phyloP scores from a whole-genome alignment of 1,140 invertebrate species.

The Macrostomum lignano region DNA sequence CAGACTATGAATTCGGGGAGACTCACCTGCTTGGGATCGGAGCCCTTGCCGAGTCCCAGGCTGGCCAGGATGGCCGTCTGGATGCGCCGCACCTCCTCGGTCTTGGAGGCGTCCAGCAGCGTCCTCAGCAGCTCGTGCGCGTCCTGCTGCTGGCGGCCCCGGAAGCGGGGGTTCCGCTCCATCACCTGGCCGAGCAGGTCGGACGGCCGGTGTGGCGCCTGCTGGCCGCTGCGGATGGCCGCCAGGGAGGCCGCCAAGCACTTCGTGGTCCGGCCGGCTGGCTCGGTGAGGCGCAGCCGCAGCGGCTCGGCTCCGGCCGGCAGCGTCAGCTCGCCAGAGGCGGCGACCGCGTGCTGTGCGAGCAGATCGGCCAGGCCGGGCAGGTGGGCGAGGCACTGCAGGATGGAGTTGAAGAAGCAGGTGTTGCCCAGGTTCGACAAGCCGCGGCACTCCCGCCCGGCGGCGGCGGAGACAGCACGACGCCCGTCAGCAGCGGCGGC shows the following conservation, averaged over 20 bases:
- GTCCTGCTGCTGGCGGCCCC: constrained; percentile 76
- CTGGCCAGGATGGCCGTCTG: constrained; percentile 19
- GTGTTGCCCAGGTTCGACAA: constrained; percentile 87
- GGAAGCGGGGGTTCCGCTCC: constrained; percentile 40
- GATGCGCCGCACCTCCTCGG: constrained; percentile 31
- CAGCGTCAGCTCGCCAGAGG: neutral
- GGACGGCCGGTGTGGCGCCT: neutral
- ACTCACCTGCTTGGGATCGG: neutral
- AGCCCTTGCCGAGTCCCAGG: constrained; percentile 18
- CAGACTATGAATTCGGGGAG: constrained; percentile 5
- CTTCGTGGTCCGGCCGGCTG: neutral
- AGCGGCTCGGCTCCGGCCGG: too few relatives aligned
- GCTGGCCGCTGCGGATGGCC: neutral
- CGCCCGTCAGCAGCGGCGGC: too few relatives aligned
- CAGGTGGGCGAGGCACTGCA: constrained; percentile 33
- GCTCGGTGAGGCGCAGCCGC: neutral
- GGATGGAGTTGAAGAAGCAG: constrained; percentile 77
- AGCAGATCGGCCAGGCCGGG: constrained; percentile 1
- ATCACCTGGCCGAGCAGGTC: neutral
- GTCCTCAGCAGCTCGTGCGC: constrained; percentile 68
- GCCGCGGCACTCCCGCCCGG: too few relatives aligned
- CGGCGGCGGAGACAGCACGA: too few relatives aligned
- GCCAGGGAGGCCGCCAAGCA: neutral
- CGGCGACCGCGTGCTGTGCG: neutral
- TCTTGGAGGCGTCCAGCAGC: constrained; percentile 49